Base-by-base conservation (phyloP, 2,113 vertebrate genomes). In the Chlorocebus sabaeus region DNA sequence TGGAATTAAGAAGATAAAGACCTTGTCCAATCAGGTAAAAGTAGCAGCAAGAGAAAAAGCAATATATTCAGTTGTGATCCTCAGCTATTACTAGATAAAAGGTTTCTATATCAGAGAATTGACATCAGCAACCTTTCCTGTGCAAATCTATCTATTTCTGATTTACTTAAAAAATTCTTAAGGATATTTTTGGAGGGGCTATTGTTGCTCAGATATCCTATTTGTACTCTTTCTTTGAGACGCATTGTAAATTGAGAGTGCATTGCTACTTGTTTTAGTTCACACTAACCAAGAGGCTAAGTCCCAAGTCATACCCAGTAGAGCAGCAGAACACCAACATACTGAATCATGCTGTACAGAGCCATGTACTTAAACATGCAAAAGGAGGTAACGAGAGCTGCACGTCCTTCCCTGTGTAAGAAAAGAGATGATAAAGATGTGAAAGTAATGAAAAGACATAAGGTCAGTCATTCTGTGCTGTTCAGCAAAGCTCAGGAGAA, bases 341-440 rank as follows among this genome's bases (percentile, higher is more conserved):
- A 99, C 97, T 99, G 99, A 98, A 99, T 99, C 98, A 97, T 98
- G 97, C 99, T 99, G 98, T 99, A 99, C 75, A 99, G 96, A 12
- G 99, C 99, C 99, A 99, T 99, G 98, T 99, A 99, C 94, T 99
- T 99, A 97, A 99, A 99, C 98, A 99, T 98, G 97, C 99, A 99
- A 93, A 99, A 99, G 3, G 99, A 99, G 23, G 99, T 99, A 20
- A 99, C 98, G 0, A 99, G 98, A 43, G 99, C 99, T 22, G 99
- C 99, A 32, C 99, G 98, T 85, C 99, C 99, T 98, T 99, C 98
- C 98, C 99, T 99, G 98, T 72, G 52, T 23, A 72, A 90, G 90
- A 83, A 97, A 90, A 93, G 79, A 79, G 76, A 97, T 8, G 38
- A 82, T n/a, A 75, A 64, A 48, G 55, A 13, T 10, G 55, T 52